Conservation (phyloP, 2,797 vertebrate genomes). For the Poecilia wingei region DNA sequence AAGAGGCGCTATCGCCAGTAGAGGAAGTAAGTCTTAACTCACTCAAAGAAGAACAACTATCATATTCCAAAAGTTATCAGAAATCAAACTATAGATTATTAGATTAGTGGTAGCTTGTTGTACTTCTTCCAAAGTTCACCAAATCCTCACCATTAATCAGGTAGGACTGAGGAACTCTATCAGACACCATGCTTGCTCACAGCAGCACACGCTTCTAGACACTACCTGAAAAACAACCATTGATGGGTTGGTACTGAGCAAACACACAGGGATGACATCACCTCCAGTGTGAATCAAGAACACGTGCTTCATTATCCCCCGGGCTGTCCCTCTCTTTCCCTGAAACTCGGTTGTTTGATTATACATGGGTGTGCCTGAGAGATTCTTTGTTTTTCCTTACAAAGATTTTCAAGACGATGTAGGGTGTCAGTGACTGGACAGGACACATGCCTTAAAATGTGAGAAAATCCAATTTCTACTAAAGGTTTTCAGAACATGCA, state of each 20-base stretch:
- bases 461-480: conserved; percentile 13
- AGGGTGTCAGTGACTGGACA: conserved; percentile 13
- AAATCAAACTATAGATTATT: conserved; percentile 28
- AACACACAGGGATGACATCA: conserved; percentile 66
- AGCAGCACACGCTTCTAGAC: conserved; percentile 23
- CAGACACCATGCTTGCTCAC: conserved; percentile 2
- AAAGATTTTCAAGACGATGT: conserved; percentile 15
- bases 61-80: conserved; percentile 5
- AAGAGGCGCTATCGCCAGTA: neutral
- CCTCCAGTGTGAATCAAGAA: conserved; percentile 33
- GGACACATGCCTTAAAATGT: conserved; percentile 1
- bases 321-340: conserved; percentile 1
- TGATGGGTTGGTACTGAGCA: conserved; percentile 24
- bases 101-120: conserved; percentile 5
- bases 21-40: conserved; percentile 5
- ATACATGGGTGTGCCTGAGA: conserved; percentile 38
- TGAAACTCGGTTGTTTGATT: conserved; percentile 60
- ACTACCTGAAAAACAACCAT: conserved; percentile 36
- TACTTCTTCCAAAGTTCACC: conserved; percentile 10
- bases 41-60: neutral
- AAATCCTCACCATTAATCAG: conserved; percentile 18
- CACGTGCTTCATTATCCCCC: conserved; percentile 35
- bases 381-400: conserved; percentile 26
- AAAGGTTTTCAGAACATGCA: neutral
- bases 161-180: conserved; percentile 11